Evolutionary conservation across 2,797 vertebrate genomes (phyloP), one percentile per base, ranked within the genome.

Genomic region (Enteromius viviparus): DNA sequence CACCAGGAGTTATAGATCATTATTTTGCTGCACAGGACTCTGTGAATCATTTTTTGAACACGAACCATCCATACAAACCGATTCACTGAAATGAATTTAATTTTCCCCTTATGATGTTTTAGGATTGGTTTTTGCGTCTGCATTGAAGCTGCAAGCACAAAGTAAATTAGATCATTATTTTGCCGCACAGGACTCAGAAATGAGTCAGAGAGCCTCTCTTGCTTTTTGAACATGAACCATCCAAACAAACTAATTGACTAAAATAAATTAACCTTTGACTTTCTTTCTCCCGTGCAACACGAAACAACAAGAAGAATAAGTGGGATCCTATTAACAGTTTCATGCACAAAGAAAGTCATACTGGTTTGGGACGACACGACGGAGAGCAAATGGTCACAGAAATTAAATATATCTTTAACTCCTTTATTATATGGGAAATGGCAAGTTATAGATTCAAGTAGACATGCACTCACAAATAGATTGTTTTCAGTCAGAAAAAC

Each of bases 141-240:
- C 26, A 29, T 17, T 49, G 17, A 71, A 72, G 45, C 68, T 72
- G 47, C 69, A 49, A 64, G 60, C 62, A 64, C 15, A 17, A 19
- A 9, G 62, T 19, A 34, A 65, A 65, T 65, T 34, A 65, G 62
- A 65, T 65, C 62, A 65, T 65, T 65, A 34, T 65, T 65, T 34
- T 34, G 29, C 62, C 8, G 29, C 15, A 65, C 15, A 65, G 62
- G 15, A 34, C 29, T 65, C 29, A 65, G 26, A 62, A 65, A 68
- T 66, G 65, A 66, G 34, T 68, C 17, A 68, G 34, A 68, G 21
- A 40, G 34, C 3, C 26, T 62, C 26, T 66, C 45, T 70, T 23
- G 14, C 12, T 17, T 70, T 47, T 9, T n/a, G 42, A 51, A 47
- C 19, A 74, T 34, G 0, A 74, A 51, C 9, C 26, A 11, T 53